Conservation (phyloP, 30 jellyfish, hydroid and myxozoan species). For the Clytia hemisphaerica region DNA sequence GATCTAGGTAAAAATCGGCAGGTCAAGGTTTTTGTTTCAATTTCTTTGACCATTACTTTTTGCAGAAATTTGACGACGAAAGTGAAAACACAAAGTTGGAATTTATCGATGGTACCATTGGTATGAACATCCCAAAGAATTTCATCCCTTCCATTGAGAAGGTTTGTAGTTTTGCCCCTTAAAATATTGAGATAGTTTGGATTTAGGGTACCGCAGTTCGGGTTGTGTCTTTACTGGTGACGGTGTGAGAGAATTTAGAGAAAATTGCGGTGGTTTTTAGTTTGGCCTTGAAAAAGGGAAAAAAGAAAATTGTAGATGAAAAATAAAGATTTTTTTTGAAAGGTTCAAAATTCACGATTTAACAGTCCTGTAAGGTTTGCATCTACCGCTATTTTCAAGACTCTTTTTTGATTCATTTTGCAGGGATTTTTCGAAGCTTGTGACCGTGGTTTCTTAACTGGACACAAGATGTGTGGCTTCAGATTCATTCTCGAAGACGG, state of each 20-base stretch:
- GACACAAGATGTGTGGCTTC: constrained; percentile 79
- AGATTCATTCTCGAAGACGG: constrained; percentile 85
- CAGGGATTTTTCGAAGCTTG: constrained; percentile 95
- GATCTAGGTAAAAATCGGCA: no score
- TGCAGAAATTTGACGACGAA: constrained; percentile 70
- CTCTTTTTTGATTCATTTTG: not conserved
- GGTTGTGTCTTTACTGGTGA: no score
- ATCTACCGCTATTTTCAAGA: not conserved
- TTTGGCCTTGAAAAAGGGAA: no score
- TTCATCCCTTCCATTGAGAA: constrained; percentile 94
- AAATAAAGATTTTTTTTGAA: no score
- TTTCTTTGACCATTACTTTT: not conserved
- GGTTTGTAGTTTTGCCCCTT: constrained; percentile 37
- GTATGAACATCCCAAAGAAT: constrained; percentile 88
- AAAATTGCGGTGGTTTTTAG: no score
- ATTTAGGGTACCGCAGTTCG: no score
- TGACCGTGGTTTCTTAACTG: constrained; percentile 79
- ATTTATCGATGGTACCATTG: constrained; percentile 88
- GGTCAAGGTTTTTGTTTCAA: no score
- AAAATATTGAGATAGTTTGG: not conserved
- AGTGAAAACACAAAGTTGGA: constrained; percentile 62
- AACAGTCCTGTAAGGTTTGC: not conserved
- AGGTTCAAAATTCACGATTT: no score
- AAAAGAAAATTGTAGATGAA: no score
- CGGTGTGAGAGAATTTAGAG: no score